Conservation (phyloP, 1,140 invertebrate species). For the Euwallacea similis region DNA sequence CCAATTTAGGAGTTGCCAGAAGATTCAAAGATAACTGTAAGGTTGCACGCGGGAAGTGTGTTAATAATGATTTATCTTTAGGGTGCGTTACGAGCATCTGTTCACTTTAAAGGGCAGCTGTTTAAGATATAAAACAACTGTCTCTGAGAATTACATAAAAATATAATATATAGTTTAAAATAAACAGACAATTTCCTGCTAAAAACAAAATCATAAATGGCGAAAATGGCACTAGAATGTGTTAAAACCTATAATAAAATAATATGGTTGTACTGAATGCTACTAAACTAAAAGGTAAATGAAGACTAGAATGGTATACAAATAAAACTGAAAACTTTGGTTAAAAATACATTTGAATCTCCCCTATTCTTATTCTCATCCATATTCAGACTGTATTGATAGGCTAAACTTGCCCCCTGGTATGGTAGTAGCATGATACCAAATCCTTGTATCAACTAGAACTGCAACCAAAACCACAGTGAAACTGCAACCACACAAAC, state of each 20-base stretch:
- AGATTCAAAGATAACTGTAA: no score
- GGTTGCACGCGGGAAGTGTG: no score
- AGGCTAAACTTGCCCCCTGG: conserved; percentile 83
- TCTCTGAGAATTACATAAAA: background rate
- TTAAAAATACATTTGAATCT: background rate
- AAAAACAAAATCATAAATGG: background rate
- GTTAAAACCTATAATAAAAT: background rate
- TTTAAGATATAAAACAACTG: no score
- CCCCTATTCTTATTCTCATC: conserved; percentile 56
- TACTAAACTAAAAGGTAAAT: conserved; percentile 1
- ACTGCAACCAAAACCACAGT: conserved; percentile 55
- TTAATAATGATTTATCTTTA: no score
- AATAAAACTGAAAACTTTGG: conserved; percentile 6
- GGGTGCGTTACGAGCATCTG: no score
- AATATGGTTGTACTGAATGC: background rate
- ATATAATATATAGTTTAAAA: conserved; percentile 4
- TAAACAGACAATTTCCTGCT: background rate
- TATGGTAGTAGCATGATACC: conserved; percentile 89
- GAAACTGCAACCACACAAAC: background rate
- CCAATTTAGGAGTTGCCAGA: no score
- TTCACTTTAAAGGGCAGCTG: no score
- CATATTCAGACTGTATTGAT: conserved; percentile 91
- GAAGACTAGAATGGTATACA: conserved; percentile 1
- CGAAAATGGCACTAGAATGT: background rate
- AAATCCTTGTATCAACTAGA: conserved; percentile 85